A percentile compares a stretch with the other conserved stretches of the same genome.
These are phyloP conservation scores for Epirrhoe tristata DNA, from an alignment of 2,888 invertebrate genomes.

Conservation along the genomic window DNA sequence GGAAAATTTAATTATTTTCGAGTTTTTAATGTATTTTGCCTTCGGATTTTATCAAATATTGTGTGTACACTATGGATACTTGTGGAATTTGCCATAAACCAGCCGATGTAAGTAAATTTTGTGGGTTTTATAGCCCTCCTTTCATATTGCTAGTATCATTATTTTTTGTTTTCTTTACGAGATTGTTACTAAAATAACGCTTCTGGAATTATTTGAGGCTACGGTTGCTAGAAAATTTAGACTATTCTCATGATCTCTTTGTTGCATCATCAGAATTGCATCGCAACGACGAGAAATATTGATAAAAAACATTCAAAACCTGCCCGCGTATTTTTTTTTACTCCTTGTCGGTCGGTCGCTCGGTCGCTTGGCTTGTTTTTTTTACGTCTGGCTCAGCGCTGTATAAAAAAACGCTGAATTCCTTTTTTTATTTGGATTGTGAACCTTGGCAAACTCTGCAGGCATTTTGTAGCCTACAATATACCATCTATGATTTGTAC, in stretches of 20 bases:
- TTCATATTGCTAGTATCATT: slow-evolving; percentile 62
- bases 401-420: slow-evolving; percentile 71
- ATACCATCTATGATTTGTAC: slow-evolving; percentile 24
- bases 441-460: slow-evolving; percentile 64
- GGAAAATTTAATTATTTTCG: slow-evolving; percentile 68
- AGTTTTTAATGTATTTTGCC: slow-evolving; percentile 65
- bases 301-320: slow-evolving; percentile 77
- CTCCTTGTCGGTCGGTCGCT: slow-evolving; percentile 55
- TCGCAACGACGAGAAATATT: slow-evolving; percentile 49
- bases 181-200: slow-evolving; percentile 76
- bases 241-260: slow-evolving; percentile 40
- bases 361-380: slow-evolving; percentile 73
- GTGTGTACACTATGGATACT: slow-evolving; percentile 72
- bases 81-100: slow-evolving; percentile 80
- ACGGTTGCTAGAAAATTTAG: slow-evolving; percentile 39
- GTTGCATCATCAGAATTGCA: slow-evolving; percentile 43
- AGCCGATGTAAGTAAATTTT: slow-evolving; percentile 71
- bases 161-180: slow-evolving; percentile 81
- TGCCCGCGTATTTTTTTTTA: slow-evolving; percentile 82
- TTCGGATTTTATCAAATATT: slow-evolving; percentile 50
- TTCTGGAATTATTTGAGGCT: slow-evolving; percentile 48
- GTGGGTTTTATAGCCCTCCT: slow-evolving; percentile 53
- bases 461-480: slow-evolving; percentile 40
- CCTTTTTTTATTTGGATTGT: slow-evolving; percentile 66
- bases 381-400: slow-evolving; percentile 81